Conservation (phyloP, 2,888 invertebrate species). For the Acrobasis suavella region DNA sequence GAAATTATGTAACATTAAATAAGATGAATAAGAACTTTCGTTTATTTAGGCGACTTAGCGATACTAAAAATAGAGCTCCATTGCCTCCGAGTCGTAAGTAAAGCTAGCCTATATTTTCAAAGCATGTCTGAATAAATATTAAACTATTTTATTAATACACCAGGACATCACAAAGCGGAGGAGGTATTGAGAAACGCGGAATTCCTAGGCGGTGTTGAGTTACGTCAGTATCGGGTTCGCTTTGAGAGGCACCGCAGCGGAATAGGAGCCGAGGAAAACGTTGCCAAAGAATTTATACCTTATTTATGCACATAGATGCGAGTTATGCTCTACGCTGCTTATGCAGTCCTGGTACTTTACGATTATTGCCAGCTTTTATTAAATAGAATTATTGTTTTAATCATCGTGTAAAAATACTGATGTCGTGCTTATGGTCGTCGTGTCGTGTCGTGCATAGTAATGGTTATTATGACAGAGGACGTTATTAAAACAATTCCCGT, state of each 20-base stretch:
- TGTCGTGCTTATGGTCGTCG: slow-evolving; percentile 9
- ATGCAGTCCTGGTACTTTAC: slow-evolving; percentile 51
- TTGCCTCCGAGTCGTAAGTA: neutral
- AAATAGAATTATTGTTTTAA: slow-evolving; percentile 26
- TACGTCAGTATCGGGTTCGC: slow-evolving; percentile 60
- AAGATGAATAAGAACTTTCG: too few species aligned
- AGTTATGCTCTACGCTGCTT: slow-evolving; percentile 42
- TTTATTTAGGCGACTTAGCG: neutral
- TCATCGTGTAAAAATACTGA: slow-evolving; percentile 17
- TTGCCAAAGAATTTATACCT: slow-evolving; percentile 36
- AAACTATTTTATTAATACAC: slow-evolving; percentile 39
- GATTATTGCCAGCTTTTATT: slow-evolving; percentile 41
- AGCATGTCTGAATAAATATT: slow-evolving; percentile 1
- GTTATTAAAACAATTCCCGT: slow-evolving; percentile 9
- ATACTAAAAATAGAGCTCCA: neutral
- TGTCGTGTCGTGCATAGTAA: slow-evolving; percentile 17
- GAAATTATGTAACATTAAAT: too few species aligned
- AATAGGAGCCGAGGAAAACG: slow-evolving; percentile 49
- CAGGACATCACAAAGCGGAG: slow-evolving; percentile 31
- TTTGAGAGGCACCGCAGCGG: slow-evolving; percentile 59
- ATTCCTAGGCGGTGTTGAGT: slow-evolving; percentile 65
- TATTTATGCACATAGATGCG: slow-evolving; percentile 36
- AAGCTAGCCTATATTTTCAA: neutral
- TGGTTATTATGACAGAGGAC: neutral
- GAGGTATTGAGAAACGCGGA: slow-evolving; percentile 50